Conservation (phyloP, 2,113 vertebrate genomes). For the Cochlearius cochlearius region DNA sequence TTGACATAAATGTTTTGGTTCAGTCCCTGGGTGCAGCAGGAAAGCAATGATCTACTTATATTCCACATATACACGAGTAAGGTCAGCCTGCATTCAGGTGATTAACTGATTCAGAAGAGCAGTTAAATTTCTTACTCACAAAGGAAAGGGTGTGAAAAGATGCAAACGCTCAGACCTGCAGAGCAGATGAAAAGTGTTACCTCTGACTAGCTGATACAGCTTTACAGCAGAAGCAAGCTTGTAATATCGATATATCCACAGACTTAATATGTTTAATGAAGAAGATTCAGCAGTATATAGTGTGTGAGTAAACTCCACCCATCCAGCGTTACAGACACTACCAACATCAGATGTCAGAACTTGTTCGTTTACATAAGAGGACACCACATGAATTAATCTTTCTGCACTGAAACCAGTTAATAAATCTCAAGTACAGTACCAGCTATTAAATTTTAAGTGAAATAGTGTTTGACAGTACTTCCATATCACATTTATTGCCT, state of each 20-base stretch:
- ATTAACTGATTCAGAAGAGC: not conserved
- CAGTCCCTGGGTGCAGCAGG: not conserved
- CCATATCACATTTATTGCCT: not conserved
- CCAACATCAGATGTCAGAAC: not conserved
- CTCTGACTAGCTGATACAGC: not conserved
- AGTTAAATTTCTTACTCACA: not conserved
- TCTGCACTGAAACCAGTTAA: not conserved
- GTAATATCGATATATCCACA: rapidly evolving
- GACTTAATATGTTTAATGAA: not conserved
- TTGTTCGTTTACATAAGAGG: not conserved
- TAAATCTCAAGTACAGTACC: not conserved
- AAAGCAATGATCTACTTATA: not conserved
- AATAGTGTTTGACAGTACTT: not conserved
- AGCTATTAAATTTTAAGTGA: not conserved
- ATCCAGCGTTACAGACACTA: not conserved
- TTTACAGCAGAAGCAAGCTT: not conserved
- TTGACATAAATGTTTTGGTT: not conserved
- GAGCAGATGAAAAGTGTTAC: not conserved
- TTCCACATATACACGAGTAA: not conserved
- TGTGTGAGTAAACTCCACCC: not conserved
- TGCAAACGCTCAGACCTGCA: not conserved
- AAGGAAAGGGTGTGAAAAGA: not conserved
- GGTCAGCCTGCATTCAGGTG: not conserved
- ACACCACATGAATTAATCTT: not conserved
- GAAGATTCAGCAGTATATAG: not conserved